A percentile compares a stretch with the other conserved stretches of the same genome.
phyloP scores from a whole-genome alignment of 2,113 vertebrate genomes.

The Cettia cetti region DNA sequence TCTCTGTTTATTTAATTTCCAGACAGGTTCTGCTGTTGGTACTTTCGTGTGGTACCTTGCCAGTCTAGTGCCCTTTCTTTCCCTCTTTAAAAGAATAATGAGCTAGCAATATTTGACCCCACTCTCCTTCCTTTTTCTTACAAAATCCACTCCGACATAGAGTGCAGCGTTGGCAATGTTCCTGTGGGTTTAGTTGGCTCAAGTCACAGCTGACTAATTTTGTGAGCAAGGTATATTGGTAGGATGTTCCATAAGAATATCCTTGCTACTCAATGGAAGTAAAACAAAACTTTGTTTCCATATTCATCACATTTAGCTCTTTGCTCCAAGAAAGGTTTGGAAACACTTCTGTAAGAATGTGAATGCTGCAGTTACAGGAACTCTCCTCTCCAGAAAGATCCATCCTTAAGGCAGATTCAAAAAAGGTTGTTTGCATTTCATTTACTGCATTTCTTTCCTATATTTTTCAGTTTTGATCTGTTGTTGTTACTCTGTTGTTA shows the following conservation, averaged over 20 bases:
- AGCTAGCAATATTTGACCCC: neutral
- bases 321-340: neutral
- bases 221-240: neutral
- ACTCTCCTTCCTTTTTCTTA: neutral
- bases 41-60: neutral
- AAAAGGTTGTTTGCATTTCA: neutral
- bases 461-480: neutral
- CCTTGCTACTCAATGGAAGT: neutral
- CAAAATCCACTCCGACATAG: neutral
- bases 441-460: neutral
- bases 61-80: neutral
- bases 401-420: neutral
- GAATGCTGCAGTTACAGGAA: neutral
- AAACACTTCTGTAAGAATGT: neutral
- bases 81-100: neutral
- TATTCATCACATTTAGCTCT: neutral
- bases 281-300: neutral
- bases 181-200: neutral
- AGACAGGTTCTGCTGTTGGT: neutral
- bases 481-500: neutral
- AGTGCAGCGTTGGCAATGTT: fast-evolving
- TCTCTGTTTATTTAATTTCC: neutral
- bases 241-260: neutral
- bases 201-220: neutral
- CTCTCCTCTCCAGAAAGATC: neutral